A percentile compares a stretch with the other conserved stretches of the same genome.
Evolutionary conservation across 2,888 invertebrate genomes (phyloP).

Genomic region (Metallyticus violacea): DNA sequence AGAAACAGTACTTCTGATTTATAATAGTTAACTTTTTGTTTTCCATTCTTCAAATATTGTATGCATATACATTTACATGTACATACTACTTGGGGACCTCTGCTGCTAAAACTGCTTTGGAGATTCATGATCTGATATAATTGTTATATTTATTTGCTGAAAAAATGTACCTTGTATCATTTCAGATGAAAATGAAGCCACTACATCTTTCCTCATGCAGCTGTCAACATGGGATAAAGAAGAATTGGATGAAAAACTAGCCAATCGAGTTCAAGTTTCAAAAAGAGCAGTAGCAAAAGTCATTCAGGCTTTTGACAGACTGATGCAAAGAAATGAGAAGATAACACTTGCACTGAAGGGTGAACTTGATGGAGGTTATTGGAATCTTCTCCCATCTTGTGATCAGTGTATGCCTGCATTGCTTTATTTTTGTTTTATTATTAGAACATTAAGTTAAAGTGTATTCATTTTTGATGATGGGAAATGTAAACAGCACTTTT

Average conservation of each 20-base stretch:
- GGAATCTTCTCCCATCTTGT: conserved; percentile 32
- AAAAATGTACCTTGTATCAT: conserved; percentile 30
- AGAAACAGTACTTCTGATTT: too few relatives aligned
- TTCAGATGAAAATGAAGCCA: conserved; percentile 91
- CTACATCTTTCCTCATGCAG: conserved; percentile 92
- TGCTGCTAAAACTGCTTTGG: too few relatives aligned
- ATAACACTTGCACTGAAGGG: conserved; percentile 85
- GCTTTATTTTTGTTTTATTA: conserved; percentile 15
- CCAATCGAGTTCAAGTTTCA: conserved; percentile 93
- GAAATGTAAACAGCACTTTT: neutral
- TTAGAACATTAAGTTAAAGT: neutral
- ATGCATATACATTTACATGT: too few relatives aligned
- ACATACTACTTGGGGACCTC: too few relatives aligned
- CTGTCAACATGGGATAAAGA: conserved; percentile 97
- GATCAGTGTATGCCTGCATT: conserved; percentile 32
- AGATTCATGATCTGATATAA: neutral
- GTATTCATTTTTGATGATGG: neutral
- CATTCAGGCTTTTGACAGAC: conserved; percentile 91
- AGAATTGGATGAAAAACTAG: conserved; percentile 92
- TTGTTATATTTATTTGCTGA: neutral
- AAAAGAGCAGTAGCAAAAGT: conserved; percentile 96
- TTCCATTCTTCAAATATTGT: too few relatives aligned
- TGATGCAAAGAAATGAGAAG: conserved; percentile 94
- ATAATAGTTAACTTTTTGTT: too few relatives aligned
- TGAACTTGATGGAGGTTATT: conserved; percentile 65